Percentiles rank a stretch among this genome's conserved stretches.
These are phyloP conservation scores for Panthera uncia DNA, from an alignment of 2,113 vertebrate genomes.

Conservation along the genomic window DNA sequence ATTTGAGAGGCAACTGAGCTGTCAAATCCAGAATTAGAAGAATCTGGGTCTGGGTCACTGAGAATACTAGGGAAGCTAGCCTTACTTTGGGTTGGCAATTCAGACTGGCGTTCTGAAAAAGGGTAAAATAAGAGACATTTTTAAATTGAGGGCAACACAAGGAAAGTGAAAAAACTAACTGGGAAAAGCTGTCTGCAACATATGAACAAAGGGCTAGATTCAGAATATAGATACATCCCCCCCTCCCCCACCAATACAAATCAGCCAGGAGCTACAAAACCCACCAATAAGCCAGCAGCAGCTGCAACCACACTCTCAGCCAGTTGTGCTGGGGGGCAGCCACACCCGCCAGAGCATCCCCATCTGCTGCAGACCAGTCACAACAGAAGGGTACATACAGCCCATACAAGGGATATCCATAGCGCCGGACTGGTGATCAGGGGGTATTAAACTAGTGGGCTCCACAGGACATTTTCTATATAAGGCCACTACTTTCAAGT, in stretches of 20 bases:
- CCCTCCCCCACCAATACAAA: not conserved
- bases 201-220: not conserved
- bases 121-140: slow-evolving; percentile 17
- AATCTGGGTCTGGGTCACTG: slow-evolving; percentile 97
- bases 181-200: not conserved
- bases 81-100: slow-evolving; percentile 98
- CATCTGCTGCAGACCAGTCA: not conserved
- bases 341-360: not conserved
- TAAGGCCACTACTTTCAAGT: not conserved
- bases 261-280: not conserved
- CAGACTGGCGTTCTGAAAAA: slow-evolving; percentile 94
- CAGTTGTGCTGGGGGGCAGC: not conserved
- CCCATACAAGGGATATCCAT: not conserved
- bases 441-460: not conserved
- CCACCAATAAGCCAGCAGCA: not conserved
- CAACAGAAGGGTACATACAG: not conserved
- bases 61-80: slow-evolving; percentile 98
- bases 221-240: not conserved
- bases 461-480: not conserved
- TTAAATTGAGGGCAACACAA: not conserved
- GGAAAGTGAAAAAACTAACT: not conserved
- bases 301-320: not conserved
- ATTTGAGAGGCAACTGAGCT: slow-evolving; percentile 98
- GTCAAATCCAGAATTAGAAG: slow-evolving; percentile 98
- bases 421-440: not conserved